phyloP scores from a whole-genome alignment of 2,797 vertebrate genomes.

The Pseudotriccus pelzelni region DNA sequence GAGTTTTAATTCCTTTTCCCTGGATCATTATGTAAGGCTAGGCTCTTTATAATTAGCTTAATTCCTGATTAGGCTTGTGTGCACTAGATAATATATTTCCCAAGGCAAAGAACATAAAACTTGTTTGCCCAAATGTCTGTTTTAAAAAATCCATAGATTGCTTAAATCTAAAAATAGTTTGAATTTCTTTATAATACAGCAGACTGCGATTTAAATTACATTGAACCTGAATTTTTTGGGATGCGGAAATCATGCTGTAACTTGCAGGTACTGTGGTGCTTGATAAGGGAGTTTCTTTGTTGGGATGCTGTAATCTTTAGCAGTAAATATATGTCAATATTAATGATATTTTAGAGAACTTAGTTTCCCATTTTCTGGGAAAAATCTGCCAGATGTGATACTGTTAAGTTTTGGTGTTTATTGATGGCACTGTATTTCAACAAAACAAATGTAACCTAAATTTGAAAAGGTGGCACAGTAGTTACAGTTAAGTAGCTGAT shows the following conservation, averaged over 20 bases:
- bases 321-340: neutral
- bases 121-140: neutral
- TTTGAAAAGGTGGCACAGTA: neutral
- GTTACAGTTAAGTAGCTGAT: neutral
- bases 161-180: neutral
- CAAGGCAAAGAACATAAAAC: neutral
- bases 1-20: slow-evolving; percentile 32
- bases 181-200: neutral
- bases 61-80: neutral
- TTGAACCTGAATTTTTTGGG: neutral
- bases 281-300: neutral
- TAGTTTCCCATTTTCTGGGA: neutral
- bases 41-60: slow-evolving; percentile 52
- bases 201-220: neutral
- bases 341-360: neutral
- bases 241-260: neutral
- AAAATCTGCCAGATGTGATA: neutral
- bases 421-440: neutral
- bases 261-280: neutral
- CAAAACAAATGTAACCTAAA: neutral
- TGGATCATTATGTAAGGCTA: slow-evolving; percentile 8
- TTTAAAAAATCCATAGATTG: neutral
- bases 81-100: slow-evolving; percentile 7
- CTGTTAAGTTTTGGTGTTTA: neutral
- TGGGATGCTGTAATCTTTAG: neutral